These are phyloP conservation scores for Steinernema hermaphroditum DNA, from an alignment of 2,888 invertebrate species.

Conservation along the genomic window DNA sequence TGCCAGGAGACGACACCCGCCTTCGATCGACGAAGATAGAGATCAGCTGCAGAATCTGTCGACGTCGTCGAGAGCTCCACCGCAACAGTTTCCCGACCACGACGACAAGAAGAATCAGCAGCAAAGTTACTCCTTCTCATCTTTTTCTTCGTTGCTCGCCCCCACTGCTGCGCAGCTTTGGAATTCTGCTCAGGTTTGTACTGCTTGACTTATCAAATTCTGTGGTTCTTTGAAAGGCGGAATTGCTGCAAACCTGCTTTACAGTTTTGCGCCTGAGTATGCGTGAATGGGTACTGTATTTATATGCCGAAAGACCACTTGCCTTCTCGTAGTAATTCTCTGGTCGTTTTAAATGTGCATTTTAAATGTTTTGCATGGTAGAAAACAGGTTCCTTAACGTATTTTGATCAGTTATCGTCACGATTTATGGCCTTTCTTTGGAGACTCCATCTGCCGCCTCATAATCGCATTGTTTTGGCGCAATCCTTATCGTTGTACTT, in stretches of 20 bases:
- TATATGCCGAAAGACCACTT: too few relatives aligned
- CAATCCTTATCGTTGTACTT: too few relatives aligned
- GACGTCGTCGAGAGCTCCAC: not conserved
- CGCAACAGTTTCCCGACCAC: not conserved
- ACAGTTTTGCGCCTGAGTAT: too few relatives aligned
- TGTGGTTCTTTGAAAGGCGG: slow-evolving; percentile 1
- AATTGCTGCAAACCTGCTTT: too few relatives aligned
- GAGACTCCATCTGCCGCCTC: not conserved
- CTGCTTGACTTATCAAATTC: not conserved
- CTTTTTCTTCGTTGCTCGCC: slow-evolving; percentile 56
- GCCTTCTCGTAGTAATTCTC: too few relatives aligned
- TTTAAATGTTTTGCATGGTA: too few relatives aligned
- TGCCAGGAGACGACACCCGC: slow-evolving; percentile 17
- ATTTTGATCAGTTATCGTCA: slow-evolving; percentile 6
- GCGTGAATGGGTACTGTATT: too few relatives aligned
- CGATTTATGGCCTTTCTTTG: not conserved
- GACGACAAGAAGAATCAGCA: slow-evolving; percentile 5
- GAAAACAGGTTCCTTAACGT: too few relatives aligned
- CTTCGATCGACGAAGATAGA: not conserved
- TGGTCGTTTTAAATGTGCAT: too few relatives aligned
- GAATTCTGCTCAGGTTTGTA: slow-evolving; percentile 62
- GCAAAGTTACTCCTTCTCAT: slow-evolving; percentile 36
- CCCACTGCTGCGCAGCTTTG: slow-evolving; percentile 60
- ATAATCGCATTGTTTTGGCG: too few relatives aligned
- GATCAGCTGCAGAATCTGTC: not conserved